Conservation (phyloP, 2,797 vertebrate genomes). For the Gastrophryne carolinensis region DNA sequence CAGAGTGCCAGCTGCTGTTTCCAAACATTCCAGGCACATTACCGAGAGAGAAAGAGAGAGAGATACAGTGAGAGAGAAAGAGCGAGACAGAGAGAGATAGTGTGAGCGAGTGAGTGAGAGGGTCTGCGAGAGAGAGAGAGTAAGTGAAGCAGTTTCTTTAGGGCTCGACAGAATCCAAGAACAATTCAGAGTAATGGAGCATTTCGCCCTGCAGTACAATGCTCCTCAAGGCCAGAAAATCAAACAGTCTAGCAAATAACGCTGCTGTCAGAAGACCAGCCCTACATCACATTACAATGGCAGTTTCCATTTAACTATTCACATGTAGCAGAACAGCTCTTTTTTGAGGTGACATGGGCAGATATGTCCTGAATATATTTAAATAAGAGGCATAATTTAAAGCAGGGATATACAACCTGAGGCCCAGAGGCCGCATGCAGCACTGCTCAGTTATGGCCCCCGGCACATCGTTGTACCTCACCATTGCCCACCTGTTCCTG, state of each 20-base stretch:
- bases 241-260: slow-evolving; percentile 6
- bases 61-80: too few relatives aligned
- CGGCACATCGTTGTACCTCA: too few relatives aligned
- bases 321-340: background rate
- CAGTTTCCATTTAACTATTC: background rate
- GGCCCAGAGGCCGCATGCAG: too few relatives aligned
- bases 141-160: slow-evolving; percentile 19
- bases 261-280: background rate
- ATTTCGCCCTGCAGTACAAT: slow-evolving; percentile 19
- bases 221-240: slow-evolving; percentile 5
- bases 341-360: background rate
- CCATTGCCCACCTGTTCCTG: too few relatives aligned
- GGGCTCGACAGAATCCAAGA: background rate
- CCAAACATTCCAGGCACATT: slow-evolving; percentile 15
- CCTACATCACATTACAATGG: background rate
- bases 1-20: background rate
- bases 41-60: too few relatives aligned
- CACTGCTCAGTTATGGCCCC: too few relatives aligned
- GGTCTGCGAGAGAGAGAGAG: too few relatives aligned
- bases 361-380: too few relatives aligned
- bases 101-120: too few relatives aligned
- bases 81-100: too few relatives aligned
- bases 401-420: too few relatives aligned
- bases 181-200: slow-evolving; percentile 31
- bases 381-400: too few relatives aligned